Evolutionary conservation across 2,888 invertebrate genomes (phyloP).

Genomic region (Ptycholaimellus sp.): DNA sequence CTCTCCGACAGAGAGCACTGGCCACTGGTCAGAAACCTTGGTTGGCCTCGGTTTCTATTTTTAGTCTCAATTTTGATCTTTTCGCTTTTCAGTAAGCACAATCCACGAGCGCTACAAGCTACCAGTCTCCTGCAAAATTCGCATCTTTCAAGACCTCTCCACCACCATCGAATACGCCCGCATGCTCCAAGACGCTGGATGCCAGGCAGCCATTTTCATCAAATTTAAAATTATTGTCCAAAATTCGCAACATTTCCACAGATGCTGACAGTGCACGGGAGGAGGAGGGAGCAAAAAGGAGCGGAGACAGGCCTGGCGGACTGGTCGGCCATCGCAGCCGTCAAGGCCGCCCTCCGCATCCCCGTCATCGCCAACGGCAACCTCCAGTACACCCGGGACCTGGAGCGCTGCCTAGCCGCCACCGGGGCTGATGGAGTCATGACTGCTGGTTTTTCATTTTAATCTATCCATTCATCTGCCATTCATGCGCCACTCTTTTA

Average conservation of each 20-base stretch:
- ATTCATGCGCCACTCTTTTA: too few relatives aligned
- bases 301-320: constrained; percentile 73
- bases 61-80: too few relatives aligned
- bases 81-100: too few relatives aligned
- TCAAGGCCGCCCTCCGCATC: constrained; percentile 60
- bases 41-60: too few relatives aligned
- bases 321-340: constrained; percentile 72
- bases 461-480: neutral
- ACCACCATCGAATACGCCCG: constrained; percentile 71
- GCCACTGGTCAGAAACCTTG: too few relatives aligned
- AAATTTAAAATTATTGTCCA: neutral
- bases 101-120: too few relatives aligned
- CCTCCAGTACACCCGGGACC: constrained; percentile 67
- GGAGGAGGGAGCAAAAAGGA: constrained; percentile 82
- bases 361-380: constrained; percentile 96
- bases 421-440: constrained; percentile 51
- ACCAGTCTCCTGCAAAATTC: constrained; percentile 87
- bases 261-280: neutral
- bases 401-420: constrained; percentile 51
- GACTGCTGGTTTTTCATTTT: constrained; percentile 29
- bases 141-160: constrained; percentile 58
- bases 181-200: constrained; percentile 74
- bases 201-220: constrained; percentile 22
- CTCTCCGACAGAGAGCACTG: constrained; percentile 91
- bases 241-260: neutral